phyloP scores from a whole-genome alignment of 1,140 invertebrate species.

The Anastrepha obliqua region DNA sequence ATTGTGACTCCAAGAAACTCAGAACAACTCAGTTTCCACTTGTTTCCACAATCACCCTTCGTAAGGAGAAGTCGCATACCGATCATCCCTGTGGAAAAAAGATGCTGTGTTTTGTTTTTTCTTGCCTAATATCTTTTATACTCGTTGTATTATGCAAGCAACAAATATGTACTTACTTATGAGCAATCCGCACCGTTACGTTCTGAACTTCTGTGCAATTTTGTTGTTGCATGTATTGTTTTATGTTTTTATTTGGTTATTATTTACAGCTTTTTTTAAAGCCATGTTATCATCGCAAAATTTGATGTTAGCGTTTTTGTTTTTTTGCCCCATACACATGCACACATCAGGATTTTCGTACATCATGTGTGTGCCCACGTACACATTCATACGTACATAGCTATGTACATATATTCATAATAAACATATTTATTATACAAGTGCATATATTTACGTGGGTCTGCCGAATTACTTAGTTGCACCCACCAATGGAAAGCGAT shows the following conservation, averaged over 20 bases:
- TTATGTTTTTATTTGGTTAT: background rate
- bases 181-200: background rate
- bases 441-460: background rate
- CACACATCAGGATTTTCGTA: background rate
- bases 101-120: background rate
- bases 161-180: background rate
- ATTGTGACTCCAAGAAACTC: background rate
- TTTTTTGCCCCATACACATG: background rate
- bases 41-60: background rate
- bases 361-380: background rate
- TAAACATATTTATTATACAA: too few relatives aligned
- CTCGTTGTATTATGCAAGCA: background rate
- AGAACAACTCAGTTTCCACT: background rate
- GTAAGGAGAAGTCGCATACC: background rate
- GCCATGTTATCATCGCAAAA: slow-evolving; percentile 32
- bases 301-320: slow-evolving; percentile 11
- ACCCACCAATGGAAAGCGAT: background rate
- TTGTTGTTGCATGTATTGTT: slow-evolving; percentile 31
- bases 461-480: background rate
- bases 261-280: slow-evolving; percentile 4
- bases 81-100: background rate
- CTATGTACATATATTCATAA: background rate
- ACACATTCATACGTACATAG: background rate
- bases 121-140: background rate
- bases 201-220: slow-evolving; percentile 39